Evolutionary conservation across 2,797 vertebrate genomes (phyloP).

Genomic region (Anas bernieri): DNA sequence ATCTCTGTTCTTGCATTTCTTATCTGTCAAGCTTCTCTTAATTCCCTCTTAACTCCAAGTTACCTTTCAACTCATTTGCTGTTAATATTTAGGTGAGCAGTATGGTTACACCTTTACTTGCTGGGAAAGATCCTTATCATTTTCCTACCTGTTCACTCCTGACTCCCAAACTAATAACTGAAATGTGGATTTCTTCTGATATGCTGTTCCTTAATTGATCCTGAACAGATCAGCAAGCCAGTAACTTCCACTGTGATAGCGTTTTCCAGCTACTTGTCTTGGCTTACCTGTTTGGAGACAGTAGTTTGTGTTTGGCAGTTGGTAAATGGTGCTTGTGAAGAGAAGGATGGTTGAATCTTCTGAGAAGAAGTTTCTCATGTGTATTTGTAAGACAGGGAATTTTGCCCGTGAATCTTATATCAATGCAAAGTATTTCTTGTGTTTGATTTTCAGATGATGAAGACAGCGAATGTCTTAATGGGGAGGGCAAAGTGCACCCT

Average conservation of each 20-base stretch:
- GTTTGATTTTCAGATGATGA: constrained; percentile 87
- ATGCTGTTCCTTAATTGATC: not conserved
- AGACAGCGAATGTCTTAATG: constrained; percentile 85
- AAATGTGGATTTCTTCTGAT: not conserved
- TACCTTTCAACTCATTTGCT: not conserved
- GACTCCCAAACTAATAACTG: not conserved
- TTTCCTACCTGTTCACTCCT: not conserved
- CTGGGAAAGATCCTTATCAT: not conserved
- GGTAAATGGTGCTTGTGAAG: not conserved
- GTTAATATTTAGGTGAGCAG: not conserved
- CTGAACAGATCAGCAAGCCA: not conserved
- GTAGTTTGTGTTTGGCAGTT: not conserved
- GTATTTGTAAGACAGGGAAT: not conserved
- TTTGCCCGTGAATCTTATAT: not conserved
- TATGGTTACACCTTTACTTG: not conserved
- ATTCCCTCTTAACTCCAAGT: not conserved
- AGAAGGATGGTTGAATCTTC: not conserved
- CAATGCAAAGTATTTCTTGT: not conserved
- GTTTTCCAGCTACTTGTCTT: not conserved
- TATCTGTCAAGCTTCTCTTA: not conserved
- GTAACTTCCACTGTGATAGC: not conserved
- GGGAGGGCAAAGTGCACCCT: constrained; percentile 75
- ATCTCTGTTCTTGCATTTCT: not conserved
- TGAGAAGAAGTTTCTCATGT: not conserved
- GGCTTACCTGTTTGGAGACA: not conserved